Evolutionary conservation across 2,113 vertebrate species (phyloP).

Genomic region (Spermophilus dauricus): DNA sequence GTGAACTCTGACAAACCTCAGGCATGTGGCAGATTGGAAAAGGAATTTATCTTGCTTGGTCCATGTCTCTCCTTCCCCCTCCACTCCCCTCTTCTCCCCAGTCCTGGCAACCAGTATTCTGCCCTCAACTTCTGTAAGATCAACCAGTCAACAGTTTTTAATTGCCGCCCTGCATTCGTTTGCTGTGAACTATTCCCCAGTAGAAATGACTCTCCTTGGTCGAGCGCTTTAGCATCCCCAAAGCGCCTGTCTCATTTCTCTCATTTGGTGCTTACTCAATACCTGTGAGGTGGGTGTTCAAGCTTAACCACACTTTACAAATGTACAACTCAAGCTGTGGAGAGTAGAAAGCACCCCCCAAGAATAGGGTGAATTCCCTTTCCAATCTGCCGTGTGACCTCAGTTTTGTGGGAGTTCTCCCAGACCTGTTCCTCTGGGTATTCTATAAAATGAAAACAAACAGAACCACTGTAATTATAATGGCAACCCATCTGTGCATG

Average conservation of each 20-base stretch:
- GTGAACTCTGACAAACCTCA: neutral
- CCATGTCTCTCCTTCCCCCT: neutral
- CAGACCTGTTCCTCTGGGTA: neutral
- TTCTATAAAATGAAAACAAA: constrained; percentile 51
- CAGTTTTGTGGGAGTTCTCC: neutral
- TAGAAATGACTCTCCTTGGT: neutral
- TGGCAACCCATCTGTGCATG: neutral
- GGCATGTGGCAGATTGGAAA: neutral
- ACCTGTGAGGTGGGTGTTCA: neutral
- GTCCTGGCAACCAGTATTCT: neutral
- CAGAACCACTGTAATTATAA: constrained; percentile 8
- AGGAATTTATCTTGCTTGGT: neutral
- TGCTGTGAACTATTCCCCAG: neutral
- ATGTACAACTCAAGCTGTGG: too few species aligned
- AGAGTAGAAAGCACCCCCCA: neutral
- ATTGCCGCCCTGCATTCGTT: neutral
- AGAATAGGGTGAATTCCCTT: neutral
- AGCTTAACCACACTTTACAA: neutral
- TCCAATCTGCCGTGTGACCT: neutral
- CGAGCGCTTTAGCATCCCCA: neutral
- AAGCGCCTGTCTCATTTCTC: neutral
- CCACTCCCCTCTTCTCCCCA: neutral
- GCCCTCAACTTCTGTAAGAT: neutral
- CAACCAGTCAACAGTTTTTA: neutral
- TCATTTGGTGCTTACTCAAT: neutral